Evolutionary conservation across 2,888 invertebrate species (phyloP), one percentile per base, ranked within the genome.

Genomic region (Mythimna albipuncta): DNA sequence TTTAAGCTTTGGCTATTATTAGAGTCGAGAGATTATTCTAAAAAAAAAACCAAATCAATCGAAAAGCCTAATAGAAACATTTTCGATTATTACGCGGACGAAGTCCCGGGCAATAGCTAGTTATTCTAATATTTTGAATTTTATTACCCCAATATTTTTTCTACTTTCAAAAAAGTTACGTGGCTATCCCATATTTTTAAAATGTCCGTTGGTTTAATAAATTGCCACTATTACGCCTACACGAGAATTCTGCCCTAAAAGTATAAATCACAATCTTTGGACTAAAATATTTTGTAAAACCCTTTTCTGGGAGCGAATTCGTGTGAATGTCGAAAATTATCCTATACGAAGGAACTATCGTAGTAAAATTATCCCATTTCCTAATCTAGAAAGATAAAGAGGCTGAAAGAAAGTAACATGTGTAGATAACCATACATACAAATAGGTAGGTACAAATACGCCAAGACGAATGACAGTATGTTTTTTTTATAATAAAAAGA

Each of bases 211-310:
- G 44, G 26, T 35, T n/a, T 32, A 50, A 59, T 75, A 75, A 58
- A 73, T 66, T 66, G 50, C 41, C 57, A 19, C 57, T 64, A 50
- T 64, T 32, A 72, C 66, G 52, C 41, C 72, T 35, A 73, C 75
- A 66, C 50, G 35, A 21, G 7, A 38, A 44, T 54, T 54, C 1
- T 6, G 26, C 2, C 26, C 57, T 26, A 26, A 66, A 66, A 44
- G 6, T 54, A 59, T 66, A 47, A 66, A 66, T 66, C 50, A 65
- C 21, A 32, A 26, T 16, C 6, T 52, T 59, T 35, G 44, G 35
- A n/a, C 11, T 19, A 38, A 44, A 67, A 59, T 76, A 35, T 47
- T 66, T 75, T 47, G 21, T n/a, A 44, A 41, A 52, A 52, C 35
- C 50, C 7, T 65, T 13, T 32, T 66, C n/a, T 7, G 50, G 2